These are phyloP conservation scores for Burhinus oedicnemus DNA, from an alignment of 2,113 vertebrate genomes.

Conservation along the genomic window DNA sequence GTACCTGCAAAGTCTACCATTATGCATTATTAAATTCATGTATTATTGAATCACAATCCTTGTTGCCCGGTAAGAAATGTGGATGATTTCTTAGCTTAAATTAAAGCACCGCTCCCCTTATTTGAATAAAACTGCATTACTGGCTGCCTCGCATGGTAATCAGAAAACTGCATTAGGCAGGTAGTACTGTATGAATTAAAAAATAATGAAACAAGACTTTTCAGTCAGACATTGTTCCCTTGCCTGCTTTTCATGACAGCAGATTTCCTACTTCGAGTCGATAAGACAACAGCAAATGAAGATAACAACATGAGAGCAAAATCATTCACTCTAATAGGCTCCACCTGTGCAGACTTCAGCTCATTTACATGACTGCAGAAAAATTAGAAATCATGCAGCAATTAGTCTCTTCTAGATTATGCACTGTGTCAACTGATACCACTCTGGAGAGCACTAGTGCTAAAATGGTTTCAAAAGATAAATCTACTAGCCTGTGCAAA, in stretches of 20 bases:
- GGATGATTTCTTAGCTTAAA: slow-evolving; percentile 82
- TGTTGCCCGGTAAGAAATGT: slow-evolving; percentile 82
- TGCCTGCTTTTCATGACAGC: slow-evolving; percentile 81
- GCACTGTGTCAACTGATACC: slow-evolving; percentile 84
- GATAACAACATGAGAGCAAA: slow-evolving; percentile 82
- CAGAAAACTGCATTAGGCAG: slow-evolving; percentile 95
- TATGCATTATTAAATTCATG: slow-evolving; percentile 87
- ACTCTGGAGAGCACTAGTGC: slow-evolving; percentile 83
- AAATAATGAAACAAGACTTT: slow-evolving; percentile 95
- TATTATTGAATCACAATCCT: slow-evolving; percentile 83
- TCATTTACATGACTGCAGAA: slow-evolving; percentile 89
- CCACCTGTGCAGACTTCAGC: slow-evolving; percentile 81
- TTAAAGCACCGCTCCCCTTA: slow-evolving; percentile 80
- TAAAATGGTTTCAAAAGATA: slow-evolving; percentile 84
- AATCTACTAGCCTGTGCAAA: slow-evolving; percentile 84
- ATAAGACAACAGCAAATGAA: slow-evolving; percentile 84
- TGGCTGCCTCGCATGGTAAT: slow-evolving; percentile 81
- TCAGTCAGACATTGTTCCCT: slow-evolving; percentile 88
- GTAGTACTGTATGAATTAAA: slow-evolving; percentile 94
- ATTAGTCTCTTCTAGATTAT: slow-evolving; percentile 88
- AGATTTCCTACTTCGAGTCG: slow-evolving; percentile 78
- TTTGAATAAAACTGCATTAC: slow-evolving; percentile 85
- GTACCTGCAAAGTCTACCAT: slow-evolving; percentile 79
- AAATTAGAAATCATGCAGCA: slow-evolving; percentile 85
- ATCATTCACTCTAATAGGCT: slow-evolving; percentile 83